Evolutionary conservation across 92 coral and sea anemone genomes (phyloP), one percentile per base, ranked within the genome.

Genomic region (Zoanthus sociatus): DNA sequence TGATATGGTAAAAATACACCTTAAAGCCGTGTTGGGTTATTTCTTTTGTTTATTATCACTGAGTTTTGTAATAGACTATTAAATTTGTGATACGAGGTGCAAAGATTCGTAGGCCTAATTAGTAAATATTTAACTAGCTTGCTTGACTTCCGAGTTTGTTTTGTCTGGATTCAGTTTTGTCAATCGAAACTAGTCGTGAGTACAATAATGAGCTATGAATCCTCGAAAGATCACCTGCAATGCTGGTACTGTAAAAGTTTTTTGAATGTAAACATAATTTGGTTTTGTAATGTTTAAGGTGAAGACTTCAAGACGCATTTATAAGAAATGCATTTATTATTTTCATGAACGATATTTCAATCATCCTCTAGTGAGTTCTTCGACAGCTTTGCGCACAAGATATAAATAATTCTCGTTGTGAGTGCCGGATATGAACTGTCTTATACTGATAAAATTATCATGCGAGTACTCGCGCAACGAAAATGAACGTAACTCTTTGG

Each of bases 51-150:
- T 17, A 17, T 61, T 61, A 17, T 2, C 0, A 4, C 9, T 17
- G 69, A n/a, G 1, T 61, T 5, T 63, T 63, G 20, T 63, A 16
- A 20, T 63, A 17, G 1, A 63, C 21, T 1, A 63, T 16, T n/a
- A 63, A 18, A 20, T 16, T 4, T 9, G 69, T 63, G 69, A 63
- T n/a, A 63, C n/a, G 21, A 18, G 69, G 46, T 33, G 46, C 16
- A 7, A 20, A 3, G 7, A 20, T 37, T 16, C 69, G 18, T 33
- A 13, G 31, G 42, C 7, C 37, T n/a, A 17, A 69, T 9, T 26
- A 69, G 74, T 30, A 69, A 69, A 69, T 69, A 69, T 69, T 69
- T 69, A 69, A 69, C 74, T 69, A 9, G 15, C 33, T 7, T 7
- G 12, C 74, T 12, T 69, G 7, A 10, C 4, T 8, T 32, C 5